Evolutionary conservation across 2,113 vertebrate genomes (phyloP).

Genomic region (Tinamus guttatus): DNA sequence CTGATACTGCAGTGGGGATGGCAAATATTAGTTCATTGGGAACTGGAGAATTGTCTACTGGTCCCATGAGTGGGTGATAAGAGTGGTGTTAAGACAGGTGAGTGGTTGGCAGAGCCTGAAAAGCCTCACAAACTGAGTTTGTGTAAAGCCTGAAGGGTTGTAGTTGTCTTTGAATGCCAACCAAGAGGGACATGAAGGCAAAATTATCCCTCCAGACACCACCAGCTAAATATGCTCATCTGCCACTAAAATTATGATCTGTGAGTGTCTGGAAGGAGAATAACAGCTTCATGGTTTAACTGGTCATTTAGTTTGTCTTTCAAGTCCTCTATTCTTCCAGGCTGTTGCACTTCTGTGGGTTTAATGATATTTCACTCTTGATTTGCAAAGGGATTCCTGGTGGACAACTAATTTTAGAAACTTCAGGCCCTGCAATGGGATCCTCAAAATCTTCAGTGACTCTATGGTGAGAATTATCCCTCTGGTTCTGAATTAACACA

Average conservation of each 20-base stretch:
- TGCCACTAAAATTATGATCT: not conserved
- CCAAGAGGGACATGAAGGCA: not conserved
- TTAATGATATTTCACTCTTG: not conserved
- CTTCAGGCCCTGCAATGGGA: not conserved
- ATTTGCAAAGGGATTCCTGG: not conserved
- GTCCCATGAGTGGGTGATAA: rapidly evolving
- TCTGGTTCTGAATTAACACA: not conserved
- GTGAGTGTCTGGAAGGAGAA: not conserved
- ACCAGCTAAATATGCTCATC: not conserved
- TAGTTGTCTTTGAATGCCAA: not conserved
- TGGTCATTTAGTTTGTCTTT: not conserved
- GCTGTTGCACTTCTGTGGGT: not conserved
- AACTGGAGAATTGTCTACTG: not conserved
- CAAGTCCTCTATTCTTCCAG: not conserved
- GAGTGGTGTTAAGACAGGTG: not conserved
- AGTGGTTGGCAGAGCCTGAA: not conserved
- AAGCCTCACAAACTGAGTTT: not conserved
- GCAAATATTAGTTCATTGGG: not conserved
- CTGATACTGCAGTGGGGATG: not conserved
- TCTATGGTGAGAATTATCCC: not conserved
- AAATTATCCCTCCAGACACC: not conserved
- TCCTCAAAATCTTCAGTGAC: not conserved
- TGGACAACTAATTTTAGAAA: not conserved
- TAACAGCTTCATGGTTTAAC: not conserved
- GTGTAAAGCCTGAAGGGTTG: not conserved